Conservation (phyloP, 2,888 invertebrate genomes). For the Salticus scenicus region DNA sequence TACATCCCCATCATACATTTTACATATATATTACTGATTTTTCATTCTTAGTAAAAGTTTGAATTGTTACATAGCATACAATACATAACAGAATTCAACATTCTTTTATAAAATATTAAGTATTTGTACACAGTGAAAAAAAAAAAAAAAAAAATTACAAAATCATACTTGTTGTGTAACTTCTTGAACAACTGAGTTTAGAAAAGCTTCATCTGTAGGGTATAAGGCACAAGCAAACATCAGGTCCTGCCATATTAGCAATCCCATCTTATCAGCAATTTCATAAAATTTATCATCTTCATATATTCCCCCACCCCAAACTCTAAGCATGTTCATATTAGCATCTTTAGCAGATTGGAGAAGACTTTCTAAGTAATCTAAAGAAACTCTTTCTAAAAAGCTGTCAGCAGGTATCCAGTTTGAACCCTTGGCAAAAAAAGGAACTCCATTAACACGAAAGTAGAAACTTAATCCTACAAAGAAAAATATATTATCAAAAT, state of each 20-base stretch:
- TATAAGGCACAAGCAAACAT: conserved; percentile 98
- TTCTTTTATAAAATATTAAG: too few relatives aligned
- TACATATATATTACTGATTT: too few relatives aligned
- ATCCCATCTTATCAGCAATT: conserved; percentile 89
- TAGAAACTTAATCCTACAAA: conserved; percentile 81
- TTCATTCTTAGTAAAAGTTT: too few relatives aligned
- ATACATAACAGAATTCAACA: too few relatives aligned
- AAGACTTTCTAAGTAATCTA: conserved; percentile 80
- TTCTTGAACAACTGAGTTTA: conserved; percentile 85
- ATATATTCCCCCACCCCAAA: conserved; percentile 99
- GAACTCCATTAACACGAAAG: conserved; percentile 88
- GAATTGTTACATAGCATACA: too few relatives aligned
- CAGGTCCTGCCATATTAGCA: conserved; percentile 97
- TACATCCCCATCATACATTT: too few relatives aligned
- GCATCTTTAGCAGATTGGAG: conserved; percentile 83
- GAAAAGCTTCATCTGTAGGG: conserved; percentile 84
- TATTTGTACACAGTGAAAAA: too few relatives aligned
- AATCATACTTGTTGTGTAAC: conserved; percentile 84
- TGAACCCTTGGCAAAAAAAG: conserved; percentile 95
- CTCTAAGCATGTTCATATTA: conserved; percentile 94
- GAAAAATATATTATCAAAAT: not conserved
- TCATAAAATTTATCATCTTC: conserved; percentile 93
- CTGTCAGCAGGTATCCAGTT: conserved; percentile 94
- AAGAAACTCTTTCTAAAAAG: conserved; percentile 84
- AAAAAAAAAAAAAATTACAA: too few relatives aligned